Evolutionary conservation across 2,797 vertebrate species (phyloP), one percentile per base, ranked within the genome.

Genomic region (Lithobates pipiens): DNA sequence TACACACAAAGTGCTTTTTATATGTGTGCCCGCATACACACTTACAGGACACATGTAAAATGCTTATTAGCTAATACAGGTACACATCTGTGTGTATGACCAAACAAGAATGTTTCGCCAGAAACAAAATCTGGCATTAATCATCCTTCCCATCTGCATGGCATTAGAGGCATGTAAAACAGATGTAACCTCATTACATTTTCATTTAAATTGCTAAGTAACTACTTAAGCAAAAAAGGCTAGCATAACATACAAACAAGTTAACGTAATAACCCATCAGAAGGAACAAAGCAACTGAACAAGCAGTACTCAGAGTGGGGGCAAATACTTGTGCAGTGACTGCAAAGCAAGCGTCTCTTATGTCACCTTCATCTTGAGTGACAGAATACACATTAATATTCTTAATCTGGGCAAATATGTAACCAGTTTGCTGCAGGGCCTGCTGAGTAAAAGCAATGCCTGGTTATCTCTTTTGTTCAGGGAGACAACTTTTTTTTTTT

Each of bases 221-320:
- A 97, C 96, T 98, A 98, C 97, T 98, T 97, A 96, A 96, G 95
- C 96, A 96, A 96, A 95, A 85, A 96, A 96, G 65, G 95, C 96
- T 98, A 96, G 98, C 97, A 98, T 98, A 99, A 98, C 96, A 97
- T 97, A 98, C 97, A 99, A 99, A 98, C 96, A 99, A 98, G 96
- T 97, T 95, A 91, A 95, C 91, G 95, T 95, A 95, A 94, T 96
- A 96, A 95, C 94, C 95, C 96, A 97, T 94, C 95, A 95, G 94
- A 96, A 96, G 93, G 96, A 97, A 98, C 95, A 96, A 97, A 97
- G 96, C 90, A 92, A 91, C 87, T 94, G 95, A 91, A 57, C 92
- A 94, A 93, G 92, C 91, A 88, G 92, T 92, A 92, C 95, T 97
- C 96, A 96, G 96, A 96, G 96, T 97, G 96, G 96, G 96, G 96